Evolutionary conservation across 2,113 vertebrate species (phyloP).

Genomic region (Gambusia holbrooki): DNA sequence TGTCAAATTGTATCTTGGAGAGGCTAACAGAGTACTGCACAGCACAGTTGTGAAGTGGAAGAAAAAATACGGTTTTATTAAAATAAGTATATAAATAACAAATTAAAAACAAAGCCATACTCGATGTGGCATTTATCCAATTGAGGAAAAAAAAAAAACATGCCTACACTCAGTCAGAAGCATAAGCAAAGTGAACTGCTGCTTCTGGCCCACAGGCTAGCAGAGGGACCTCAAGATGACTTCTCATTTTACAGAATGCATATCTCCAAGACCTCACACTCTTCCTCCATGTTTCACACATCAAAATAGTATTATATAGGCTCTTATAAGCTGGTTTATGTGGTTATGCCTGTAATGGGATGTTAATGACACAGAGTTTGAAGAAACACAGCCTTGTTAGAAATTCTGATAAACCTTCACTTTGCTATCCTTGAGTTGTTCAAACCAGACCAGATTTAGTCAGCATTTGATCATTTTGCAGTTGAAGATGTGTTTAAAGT

Average conservation of each 20-base stretch:
- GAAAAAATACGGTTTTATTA: too few species aligned
- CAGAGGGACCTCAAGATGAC: too few species aligned
- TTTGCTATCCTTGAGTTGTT: not conserved
- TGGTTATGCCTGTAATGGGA: not conserved
- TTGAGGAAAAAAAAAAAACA: too few species aligned
- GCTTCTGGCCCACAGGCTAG: too few species aligned
- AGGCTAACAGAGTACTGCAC: too few species aligned
- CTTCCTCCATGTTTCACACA: not conserved
- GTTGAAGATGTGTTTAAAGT: not conserved
- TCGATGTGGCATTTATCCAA: too few species aligned
- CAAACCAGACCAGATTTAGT: not conserved
- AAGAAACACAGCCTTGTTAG: not conserved
- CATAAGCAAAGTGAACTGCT: not conserved
- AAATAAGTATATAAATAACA: too few species aligned
- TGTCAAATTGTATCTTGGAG: too few species aligned
- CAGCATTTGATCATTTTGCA: not conserved
- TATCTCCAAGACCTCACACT: too few species aligned
- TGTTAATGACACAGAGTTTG: not conserved
- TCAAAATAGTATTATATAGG: not conserved
- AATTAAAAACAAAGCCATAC: too few species aligned
- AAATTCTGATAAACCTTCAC: not conserved
- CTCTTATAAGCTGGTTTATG: not conserved
- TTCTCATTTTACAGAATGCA: not conserved
- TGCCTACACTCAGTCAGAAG: not conserved
- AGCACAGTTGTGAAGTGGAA: too few species aligned